Percentiles rank a stretch among this genome's conserved stretches.
Evolutionary conservation across 2,888 invertebrate genomes (phyloP).

Genomic region (Cryptops parisi): DNA sequence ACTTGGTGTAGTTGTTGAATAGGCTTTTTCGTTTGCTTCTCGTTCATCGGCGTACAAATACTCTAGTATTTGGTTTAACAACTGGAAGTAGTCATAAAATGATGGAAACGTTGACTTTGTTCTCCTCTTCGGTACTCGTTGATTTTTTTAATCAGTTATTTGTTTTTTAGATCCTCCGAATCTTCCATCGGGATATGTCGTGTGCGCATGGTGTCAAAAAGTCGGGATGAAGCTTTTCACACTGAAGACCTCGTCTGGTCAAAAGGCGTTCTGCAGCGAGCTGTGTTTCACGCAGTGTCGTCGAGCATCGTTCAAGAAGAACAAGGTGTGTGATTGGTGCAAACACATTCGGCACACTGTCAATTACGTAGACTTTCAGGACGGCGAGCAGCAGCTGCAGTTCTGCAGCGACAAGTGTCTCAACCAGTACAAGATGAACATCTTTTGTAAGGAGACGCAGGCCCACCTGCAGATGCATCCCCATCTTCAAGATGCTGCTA

Average conservation of each 20-base stretch:
- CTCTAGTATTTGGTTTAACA: too few relatives aligned
- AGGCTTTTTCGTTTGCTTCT: too few relatives aligned
- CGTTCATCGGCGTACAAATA: too few relatives aligned
- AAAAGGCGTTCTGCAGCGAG: constrained; percentile 59
- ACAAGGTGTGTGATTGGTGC: constrained; percentile 85
- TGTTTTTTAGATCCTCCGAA: constrained; percentile 20
- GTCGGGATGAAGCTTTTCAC: constrained; percentile 29
- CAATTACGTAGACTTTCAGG: constrained; percentile 81
- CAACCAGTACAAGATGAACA: constrained; percentile 94
- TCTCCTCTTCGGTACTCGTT: neutral
- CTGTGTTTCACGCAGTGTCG: constrained; percentile 79
- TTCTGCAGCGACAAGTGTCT: constrained; percentile 82
- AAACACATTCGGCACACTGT: constrained; percentile 77
- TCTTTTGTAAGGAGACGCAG: constrained; percentile 84
- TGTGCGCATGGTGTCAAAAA: constrained; percentile 34
- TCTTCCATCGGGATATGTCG: constrained; percentile 23
- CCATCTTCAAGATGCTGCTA: constrained; percentile 41
- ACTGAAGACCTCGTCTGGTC: constrained; percentile 27
- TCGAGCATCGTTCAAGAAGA: constrained; percentile 75
- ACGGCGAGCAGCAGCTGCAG: constrained; percentile 77
- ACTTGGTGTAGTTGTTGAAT: too few relatives aligned
- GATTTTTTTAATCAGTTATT: neutral
- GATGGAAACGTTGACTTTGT: neutral
- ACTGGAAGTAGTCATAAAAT: too few relatives aligned
- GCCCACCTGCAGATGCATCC: constrained; percentile 72